phyloP scores from a whole-genome alignment of 2,888 invertebrate species.

The Volucella bombylans region DNA sequence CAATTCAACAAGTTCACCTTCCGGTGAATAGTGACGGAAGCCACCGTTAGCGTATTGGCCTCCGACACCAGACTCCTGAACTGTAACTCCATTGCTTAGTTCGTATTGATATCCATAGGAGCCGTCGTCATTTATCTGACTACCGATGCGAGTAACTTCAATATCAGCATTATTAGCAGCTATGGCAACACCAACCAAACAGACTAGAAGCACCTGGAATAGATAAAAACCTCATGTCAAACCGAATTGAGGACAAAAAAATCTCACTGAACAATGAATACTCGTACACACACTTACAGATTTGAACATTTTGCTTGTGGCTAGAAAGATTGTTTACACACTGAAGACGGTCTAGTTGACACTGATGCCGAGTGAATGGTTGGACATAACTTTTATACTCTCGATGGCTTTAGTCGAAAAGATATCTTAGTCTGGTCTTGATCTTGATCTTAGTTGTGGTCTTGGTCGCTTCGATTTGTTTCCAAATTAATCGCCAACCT shows the following conservation, averaged over 20 bases:
- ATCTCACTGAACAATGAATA: not conserved
- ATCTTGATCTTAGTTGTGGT: not conserved
- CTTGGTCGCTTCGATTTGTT: not conserved
- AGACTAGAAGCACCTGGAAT: slow-evolving; percentile 42
- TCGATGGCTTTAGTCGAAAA: not conserved
- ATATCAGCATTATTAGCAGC: not conserved
- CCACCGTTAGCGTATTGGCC: slow-evolving; percentile 82
- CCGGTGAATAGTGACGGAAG: slow-evolving; percentile 78
- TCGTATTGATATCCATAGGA: slow-evolving; percentile 82
- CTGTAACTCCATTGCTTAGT: slow-evolving; percentile 85
- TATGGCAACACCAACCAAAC: slow-evolving; percentile 18
- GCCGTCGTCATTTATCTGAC: slow-evolving; percentile 79
- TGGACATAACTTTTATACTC: slow-evolving; percentile 63
- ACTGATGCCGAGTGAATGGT: slow-evolving; percentile 53
- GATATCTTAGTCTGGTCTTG: not conserved
- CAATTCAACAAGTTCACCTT: slow-evolving; percentile 77
- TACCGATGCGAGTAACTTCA: slow-evolving; percentile 49
- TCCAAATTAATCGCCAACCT: slow-evolving; percentile 1
- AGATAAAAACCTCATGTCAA: not conserved
- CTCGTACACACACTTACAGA: slow-evolving; percentile 48
- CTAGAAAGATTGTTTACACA: slow-evolving; percentile 24
- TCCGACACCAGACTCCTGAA: slow-evolving; percentile 84
- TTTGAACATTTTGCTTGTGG: slow-evolving; percentile 63
- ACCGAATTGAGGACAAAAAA: not conserved
- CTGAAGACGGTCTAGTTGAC: slow-evolving; percentile 47